Base-by-base conservation (phyloP, 2,797 vertebrate genomes). In the Leptodactylus fallax region DNA sequence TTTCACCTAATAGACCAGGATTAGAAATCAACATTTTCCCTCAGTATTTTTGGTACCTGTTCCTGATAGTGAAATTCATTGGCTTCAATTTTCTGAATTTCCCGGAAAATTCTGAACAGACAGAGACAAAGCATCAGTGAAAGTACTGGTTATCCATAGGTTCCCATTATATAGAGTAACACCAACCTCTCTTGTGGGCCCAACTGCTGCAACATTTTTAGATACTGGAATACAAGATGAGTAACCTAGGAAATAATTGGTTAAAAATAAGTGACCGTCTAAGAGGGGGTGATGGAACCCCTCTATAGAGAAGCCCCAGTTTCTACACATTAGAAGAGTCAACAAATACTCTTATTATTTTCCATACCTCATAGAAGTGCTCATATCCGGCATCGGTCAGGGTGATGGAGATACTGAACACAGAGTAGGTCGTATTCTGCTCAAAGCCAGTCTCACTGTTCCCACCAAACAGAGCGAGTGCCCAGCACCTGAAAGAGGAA, bases 1-100 rank as follows among this genome's bases (percentile, higher is more conserved):
- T 36, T 1, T 36, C 36, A 36, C 56, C 56, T 16, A 53, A 8
- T 53, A 53, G 12, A 53, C 7, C 56, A 58, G 56, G 4, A 58
- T 19, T 58, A 16, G 5, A 6, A 72, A 72, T n/a, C 45, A 25
- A 14, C 3, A n/a, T 4, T 72, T 21, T 47, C 17, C 17, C 71
- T 14, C 17, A 10, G 19, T 21, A 74, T 51, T 17, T 53, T n/a
- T 7, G n/a, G 86, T 95, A 98, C 98, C 98, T 99, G 97, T 88
- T 99, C 98, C 93, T 98, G 97, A 90, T 97, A 99, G 92, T 95
- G 97, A 93, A 99, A 99, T 92, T 98, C 98, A 86, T 98, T 98
- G 61, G 96, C 97, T 92, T 98, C 96, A 8, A 99, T 98, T 92
- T 97, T 98, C 94, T 97, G 98, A 90, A 99, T 98, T 93, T 99